A percentile compares a stretch with the other conserved stretches of the same genome.
These are phyloP conservation scores for Mormyrus proboscirostris DNA, from an alignment of 2,797 vertebrate species.

Conservation along the genomic window DNA sequence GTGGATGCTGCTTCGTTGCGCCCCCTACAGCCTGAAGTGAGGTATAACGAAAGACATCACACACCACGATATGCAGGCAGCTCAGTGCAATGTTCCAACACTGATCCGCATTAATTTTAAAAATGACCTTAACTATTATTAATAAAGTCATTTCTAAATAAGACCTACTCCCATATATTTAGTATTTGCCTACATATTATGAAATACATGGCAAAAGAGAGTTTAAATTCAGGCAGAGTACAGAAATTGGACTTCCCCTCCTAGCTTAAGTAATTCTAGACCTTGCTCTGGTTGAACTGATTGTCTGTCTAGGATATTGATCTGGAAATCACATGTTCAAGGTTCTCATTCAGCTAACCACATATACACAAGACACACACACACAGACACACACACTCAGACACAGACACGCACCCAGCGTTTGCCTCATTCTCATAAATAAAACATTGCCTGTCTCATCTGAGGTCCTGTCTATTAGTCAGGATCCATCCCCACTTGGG, in stretches of 20 bases:
- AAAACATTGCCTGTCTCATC: slow-evolving; percentile 51
- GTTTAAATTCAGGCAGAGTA: slow-evolving; percentile 13
- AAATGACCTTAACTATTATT: not conserved
- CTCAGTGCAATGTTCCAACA: not conserved
- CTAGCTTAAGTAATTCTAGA: not conserved
- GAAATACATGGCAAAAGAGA: not conserved
- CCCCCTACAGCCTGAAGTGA: not conserved
- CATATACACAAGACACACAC: slow-evolving; percentile 17
- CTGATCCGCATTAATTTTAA: not conserved
- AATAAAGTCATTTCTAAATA: not conserved
- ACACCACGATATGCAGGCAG: not conserved
- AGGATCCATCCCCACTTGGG: slow-evolving; percentile 61
- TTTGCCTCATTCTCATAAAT: slow-evolving; percentile 62
- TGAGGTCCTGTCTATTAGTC: slow-evolving; percentile 60
- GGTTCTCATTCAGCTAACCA: slow-evolving; percentile 13
- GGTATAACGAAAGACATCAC: not conserved
- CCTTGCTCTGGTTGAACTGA: not conserved
- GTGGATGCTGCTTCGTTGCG: not conserved
- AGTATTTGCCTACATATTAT: not conserved
- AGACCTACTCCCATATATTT: not conserved
- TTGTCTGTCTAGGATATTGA: slow-evolving; percentile 26
- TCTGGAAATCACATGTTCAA: slow-evolving; percentile 15
- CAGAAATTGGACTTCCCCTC: not conserved
- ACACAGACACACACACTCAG: slow-evolving; percentile 9
- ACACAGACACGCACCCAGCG: slow-evolving; percentile 35